Base-by-base conservation (phyloP, 1,140 invertebrate species). In the Temnothorax longispinosus region DNA sequence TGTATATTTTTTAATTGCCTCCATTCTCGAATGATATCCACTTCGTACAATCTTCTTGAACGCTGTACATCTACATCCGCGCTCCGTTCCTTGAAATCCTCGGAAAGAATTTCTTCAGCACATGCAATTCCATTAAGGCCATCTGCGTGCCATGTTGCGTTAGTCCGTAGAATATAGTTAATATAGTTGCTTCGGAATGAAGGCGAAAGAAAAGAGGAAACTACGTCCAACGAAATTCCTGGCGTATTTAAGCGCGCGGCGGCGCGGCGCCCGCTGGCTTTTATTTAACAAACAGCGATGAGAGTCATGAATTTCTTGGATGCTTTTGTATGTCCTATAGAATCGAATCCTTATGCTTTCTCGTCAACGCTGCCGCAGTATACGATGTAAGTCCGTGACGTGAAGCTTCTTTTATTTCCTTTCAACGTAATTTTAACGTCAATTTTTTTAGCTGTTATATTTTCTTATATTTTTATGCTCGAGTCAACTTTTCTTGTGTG, bases 241-340 rank as follows among this genome's bases (percentile, higher is more conserved):
- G 15, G 77, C 47, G n/a, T 56, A 54, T 80, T 69, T 80, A 69
- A 80, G 21, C 62, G 32, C n/a, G 11, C 47, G 18, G 62, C 18
- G 2, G 32, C n/a, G 11, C 47, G 18, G 62, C 18, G 2, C 41
- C 41, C 75, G 41, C 47, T 21, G 27, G 62, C 18, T 80, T 69
- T 64, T 54, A 80, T 80, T 80, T 80, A 80, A 69, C 62, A 80
- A 80, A 80, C 47, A 69, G 4, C 35, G 77, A 69, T 32, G 77
- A 54, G 47, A 32, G n/a, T 54, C 35, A 32, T 80, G 77, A 80
- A 69, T 80, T 80, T 80, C 62, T 80, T 3, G 32, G 64, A 69
- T 80, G 62, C 77, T 80, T 80, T 80, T 54, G 32, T 67, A 67
- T 8, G 32, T 6, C 35, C 44, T 69, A 21, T n/a, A 54, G 47